These are phyloP conservation scores for Paradoxurus hermaphroditus DNA, from an alignment of 2,113 vertebrate genomes.

Conservation along the genomic window DNA sequence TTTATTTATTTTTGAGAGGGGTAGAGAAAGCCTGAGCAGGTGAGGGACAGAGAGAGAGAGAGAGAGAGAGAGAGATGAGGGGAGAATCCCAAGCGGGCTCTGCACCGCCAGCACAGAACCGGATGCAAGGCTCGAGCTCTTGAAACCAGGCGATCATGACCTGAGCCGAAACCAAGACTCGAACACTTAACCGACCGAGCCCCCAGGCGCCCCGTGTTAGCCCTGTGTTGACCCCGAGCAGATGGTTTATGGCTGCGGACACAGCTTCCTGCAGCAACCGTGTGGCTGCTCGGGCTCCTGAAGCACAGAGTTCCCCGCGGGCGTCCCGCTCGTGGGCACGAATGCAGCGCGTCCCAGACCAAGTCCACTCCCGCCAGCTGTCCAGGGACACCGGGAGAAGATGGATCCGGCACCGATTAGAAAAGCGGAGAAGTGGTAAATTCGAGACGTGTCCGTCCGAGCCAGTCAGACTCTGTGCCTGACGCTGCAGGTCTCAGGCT, in stretches of 20 bases:
- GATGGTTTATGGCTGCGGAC: neutral
- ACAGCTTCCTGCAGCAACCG: neutral
- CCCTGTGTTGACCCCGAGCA: neutral
- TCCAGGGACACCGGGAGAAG: neutral
- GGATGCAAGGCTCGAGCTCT: too few relatives aligned
- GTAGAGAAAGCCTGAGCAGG: too few relatives aligned
- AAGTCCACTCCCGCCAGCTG: rapidly evolving
- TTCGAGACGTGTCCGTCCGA: neutral
- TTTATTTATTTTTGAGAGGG: too few relatives aligned
- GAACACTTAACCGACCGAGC: too few relatives aligned
- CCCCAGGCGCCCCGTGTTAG: too few relatives aligned
- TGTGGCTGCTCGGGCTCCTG: neutral
- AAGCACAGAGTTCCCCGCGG: neutral
- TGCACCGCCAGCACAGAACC: too few relatives aligned
- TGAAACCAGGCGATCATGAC: too few relatives aligned
- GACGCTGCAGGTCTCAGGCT: rapidly evolving
- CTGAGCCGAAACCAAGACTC: too few relatives aligned
- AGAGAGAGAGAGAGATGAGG: too few relatives aligned
- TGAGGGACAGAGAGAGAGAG: too few relatives aligned
- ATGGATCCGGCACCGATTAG: neutral
- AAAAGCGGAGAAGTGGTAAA: neutral
- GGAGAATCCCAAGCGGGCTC: too few relatives aligned
- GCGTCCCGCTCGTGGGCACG: rapidly evolving
- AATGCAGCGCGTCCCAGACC: neutral
- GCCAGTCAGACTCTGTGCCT: neutral